phyloP scores from a whole-genome alignment of 2,797 vertebrate genomes.

The Acestrorhynchus altus region DNA sequence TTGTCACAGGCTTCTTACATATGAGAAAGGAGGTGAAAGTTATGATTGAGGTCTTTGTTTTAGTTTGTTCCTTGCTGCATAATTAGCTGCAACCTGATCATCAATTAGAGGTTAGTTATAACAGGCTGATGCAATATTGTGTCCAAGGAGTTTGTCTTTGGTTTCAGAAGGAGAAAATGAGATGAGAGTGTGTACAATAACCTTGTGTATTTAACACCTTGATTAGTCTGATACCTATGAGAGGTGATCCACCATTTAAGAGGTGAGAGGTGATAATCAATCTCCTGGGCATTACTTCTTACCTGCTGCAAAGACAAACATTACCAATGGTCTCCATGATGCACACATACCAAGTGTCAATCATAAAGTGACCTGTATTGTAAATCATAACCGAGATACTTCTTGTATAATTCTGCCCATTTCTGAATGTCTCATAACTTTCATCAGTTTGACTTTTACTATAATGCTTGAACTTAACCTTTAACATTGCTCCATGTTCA shows the following conservation, averaged over 20 bases:
- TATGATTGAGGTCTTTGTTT: not conserved
- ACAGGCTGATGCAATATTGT: conserved; percentile 25
- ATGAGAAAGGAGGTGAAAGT: too few relatives aligned
- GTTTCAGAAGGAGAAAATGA: not conserved
- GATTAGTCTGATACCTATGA: conserved; percentile 37
- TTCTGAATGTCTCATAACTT: too few relatives aligned
- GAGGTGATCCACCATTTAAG: conserved; percentile 12
- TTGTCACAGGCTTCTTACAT: too few relatives aligned
- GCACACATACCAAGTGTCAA: not conserved
- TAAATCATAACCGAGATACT: not conserved
- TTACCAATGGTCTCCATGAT: conserved; percentile 14
- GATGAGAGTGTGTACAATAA: conserved; percentile 13
- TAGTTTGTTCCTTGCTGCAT: not conserved
- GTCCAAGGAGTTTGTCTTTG: not conserved
- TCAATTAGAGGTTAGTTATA: not conserved
- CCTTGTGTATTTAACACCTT: conserved; percentile 42
- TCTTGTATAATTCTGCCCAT: too few relatives aligned
- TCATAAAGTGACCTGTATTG: not conserved
- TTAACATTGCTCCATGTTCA: too few relatives aligned
- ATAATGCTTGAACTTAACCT: too few relatives aligned
- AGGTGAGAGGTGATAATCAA: conserved; percentile 22
- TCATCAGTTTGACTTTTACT: too few relatives aligned
- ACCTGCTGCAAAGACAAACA: not conserved
- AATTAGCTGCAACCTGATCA: not conserved
- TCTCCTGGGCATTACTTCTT: conserved; percentile 8